Evolutionary conservation across 2,888 invertebrate genomes (phyloP).

Genomic region (Empis stercorea): DNA sequence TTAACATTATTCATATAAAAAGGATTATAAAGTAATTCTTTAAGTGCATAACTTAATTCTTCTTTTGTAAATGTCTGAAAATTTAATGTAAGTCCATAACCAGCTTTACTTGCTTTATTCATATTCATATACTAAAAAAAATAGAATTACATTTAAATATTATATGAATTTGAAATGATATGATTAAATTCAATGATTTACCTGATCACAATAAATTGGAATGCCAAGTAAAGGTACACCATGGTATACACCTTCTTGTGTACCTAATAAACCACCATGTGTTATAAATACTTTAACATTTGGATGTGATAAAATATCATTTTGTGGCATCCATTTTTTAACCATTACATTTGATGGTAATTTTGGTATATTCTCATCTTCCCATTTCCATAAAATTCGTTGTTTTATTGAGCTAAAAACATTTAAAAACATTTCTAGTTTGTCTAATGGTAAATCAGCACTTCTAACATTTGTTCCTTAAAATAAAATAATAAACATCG

Average conservation of each 20-base stretch:
- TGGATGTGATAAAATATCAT: conserved; percentile 37
- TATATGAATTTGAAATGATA: not conserved
- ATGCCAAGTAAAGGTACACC: conserved; percentile 37
- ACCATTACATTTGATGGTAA: conserved; percentile 36
- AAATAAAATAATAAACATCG: not conserved
- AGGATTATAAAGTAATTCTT: conserved; percentile 31
- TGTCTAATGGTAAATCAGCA: conserved; percentile 33
- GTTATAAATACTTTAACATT: conserved; percentile 37
- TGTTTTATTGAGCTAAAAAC: conserved; percentile 35
- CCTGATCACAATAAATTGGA: conserved; percentile 37
- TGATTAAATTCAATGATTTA: conserved; percentile 4
- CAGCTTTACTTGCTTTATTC: conserved; percentile 27
- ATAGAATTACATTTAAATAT: conserved; percentile 7
- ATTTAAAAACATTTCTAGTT: conserved; percentile 30
- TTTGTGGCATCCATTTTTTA: conserved; percentile 42
- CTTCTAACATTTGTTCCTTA: conserved; percentile 37
- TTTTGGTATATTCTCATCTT: conserved; percentile 29
- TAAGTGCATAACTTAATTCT: conserved; percentile 22
- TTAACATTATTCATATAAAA: conserved; percentile 28
- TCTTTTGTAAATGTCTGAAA: conserved; percentile 27
- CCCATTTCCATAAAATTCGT: conserved; percentile 39
- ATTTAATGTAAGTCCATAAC: conserved; percentile 29
- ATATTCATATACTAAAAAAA: conserved; percentile 29
- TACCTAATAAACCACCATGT: conserved; percentile 36
- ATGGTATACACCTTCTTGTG: conserved; percentile 34